Conservation (phyloP, 2,888 invertebrate genomes). For the Diadegma fenestrale region DNA sequence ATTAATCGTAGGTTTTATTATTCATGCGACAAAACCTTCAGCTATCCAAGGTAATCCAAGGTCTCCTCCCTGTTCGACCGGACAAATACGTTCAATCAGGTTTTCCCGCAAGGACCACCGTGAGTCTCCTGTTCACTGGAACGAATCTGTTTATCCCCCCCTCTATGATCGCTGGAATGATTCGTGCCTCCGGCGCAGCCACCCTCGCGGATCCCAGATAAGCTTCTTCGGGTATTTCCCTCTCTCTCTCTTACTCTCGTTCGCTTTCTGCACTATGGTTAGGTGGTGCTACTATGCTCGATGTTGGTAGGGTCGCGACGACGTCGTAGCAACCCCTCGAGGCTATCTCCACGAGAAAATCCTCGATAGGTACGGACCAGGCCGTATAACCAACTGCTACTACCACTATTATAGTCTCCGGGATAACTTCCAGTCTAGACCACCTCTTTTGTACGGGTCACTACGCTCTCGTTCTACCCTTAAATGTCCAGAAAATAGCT, state of each 20-base stretch:
- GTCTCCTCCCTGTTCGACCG: constrained; percentile 31
- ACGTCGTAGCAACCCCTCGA: constrained; percentile 64
- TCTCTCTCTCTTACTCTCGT: constrained; percentile 12
- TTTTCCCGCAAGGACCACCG: constrained; percentile 47
- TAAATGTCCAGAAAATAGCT: constrained; percentile 35
- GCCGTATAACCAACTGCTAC: constrained; percentile 63
- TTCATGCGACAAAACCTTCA: constrained; percentile 26
- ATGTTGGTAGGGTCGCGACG: constrained; percentile 54
- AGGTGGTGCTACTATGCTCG: constrained; percentile 32
- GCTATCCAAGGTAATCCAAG: constrained; percentile 43
- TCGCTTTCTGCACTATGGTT: not conserved
- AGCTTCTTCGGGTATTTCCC: constrained; percentile 42
- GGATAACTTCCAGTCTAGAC: constrained; percentile 69
- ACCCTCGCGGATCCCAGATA: constrained; percentile 64
- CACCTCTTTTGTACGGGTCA: constrained; percentile 66
- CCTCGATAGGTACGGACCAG: constrained; percentile 65
- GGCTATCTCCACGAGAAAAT: constrained; percentile 68
- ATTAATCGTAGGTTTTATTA: constrained; percentile 48
- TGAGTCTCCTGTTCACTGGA: constrained; percentile 44
- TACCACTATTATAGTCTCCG: constrained; percentile 64
- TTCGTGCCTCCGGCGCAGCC: constrained; percentile 60
- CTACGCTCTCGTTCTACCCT: constrained; percentile 46
- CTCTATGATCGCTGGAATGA: constrained; percentile 64
- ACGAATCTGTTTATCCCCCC: constrained; percentile 66
- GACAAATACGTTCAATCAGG: constrained; percentile 65